A percentile compares a stretch with the other conserved stretches of the same genome.
phyloP scores from a whole-genome alignment of 1,140 invertebrate genomes.

The Asobara japonica region DNA sequence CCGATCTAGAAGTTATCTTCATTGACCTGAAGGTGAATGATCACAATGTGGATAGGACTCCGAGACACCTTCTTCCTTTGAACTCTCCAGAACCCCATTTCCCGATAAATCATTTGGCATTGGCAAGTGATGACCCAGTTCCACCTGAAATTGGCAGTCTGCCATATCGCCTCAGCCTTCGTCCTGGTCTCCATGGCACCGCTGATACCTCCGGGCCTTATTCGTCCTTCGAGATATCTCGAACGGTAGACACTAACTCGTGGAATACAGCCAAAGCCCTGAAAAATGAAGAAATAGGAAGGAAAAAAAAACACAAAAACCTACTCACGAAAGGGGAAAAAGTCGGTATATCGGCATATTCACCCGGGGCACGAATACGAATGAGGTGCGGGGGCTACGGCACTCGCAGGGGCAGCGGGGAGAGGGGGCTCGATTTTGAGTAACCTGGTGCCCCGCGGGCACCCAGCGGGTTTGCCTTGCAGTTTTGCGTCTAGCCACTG shows the following conservation, averaged over 20 bases:
- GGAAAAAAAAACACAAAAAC: constrained; percentile 17
- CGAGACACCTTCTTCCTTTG: too few relatives aligned
- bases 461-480: constrained; percentile 45
- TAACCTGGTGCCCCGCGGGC: constrained; percentile 42
- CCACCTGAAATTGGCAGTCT: background rate
- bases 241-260: constrained; percentile 1
- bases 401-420: constrained; percentile 35
- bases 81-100: background rate
- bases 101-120: background rate
- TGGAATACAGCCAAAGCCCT: constrained; percentile 37
- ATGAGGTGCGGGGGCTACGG: constrained; percentile 42
- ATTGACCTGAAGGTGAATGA: too few relatives aligned
- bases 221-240: constrained; percentile 23
- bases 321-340: constrained; percentile 23
- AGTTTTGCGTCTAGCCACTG: constrained; percentile 57
- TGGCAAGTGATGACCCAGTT: constrained; percentile 11
- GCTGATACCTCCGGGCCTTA: constrained; percentile 8
- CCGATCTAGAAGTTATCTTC: too few relatives aligned
- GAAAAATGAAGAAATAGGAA: constrained; percentile 32
- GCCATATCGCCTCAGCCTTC: constrained; percentile 3
- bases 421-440: constrained; percentile 46
- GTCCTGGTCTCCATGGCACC: background rate
- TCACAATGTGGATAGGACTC: too few relatives aligned
- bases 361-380: constrained; percentile 57
- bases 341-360: constrained; percentile 42